Percentiles rank a stretch among this genome's conserved stretches.
Conservation (phyloP, 1,140 invertebrate genomes). For the Ganaspis sp. region DNA sequence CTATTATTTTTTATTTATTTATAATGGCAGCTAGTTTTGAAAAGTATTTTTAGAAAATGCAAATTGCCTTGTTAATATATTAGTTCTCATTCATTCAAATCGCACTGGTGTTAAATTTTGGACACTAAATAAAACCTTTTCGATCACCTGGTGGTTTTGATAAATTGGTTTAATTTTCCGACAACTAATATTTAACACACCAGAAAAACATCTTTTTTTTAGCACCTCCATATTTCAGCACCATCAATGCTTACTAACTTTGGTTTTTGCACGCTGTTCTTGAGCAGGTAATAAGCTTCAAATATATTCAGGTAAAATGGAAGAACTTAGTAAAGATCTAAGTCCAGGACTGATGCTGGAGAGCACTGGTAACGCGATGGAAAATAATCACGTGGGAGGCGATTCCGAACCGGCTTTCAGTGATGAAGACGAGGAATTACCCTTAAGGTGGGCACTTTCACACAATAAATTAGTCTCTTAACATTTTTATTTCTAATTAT, state of each 20-base stretch:
- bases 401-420: conserved; percentile 85
- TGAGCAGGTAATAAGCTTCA: conserved; percentile 73
- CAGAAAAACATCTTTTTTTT: conserved; percentile 17
- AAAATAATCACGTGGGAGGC: conserved; percentile 77
- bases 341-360: conserved; percentile 73
- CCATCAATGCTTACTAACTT: conserved; percentile 69
- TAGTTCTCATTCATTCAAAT: background rate
- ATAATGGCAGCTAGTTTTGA: conserved; percentile 4
- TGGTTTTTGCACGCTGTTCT: conserved; percentile 67
- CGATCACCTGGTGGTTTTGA: background rate
- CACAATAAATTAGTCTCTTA: background rate
- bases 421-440: conserved; percentile 85
- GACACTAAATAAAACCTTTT: background rate
- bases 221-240: conserved; percentile 51
- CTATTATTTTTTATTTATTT: background rate
- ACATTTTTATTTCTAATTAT: background rate
- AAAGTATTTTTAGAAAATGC: background rate
- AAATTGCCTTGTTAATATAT: background rate
- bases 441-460: conserved; percentile 61
- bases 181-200: conserved; percentile 6
- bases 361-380: conserved; percentile 59
- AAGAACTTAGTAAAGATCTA: conserved; percentile 78
- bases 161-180: background rate
- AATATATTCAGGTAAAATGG: conserved; percentile 76
- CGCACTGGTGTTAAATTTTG: background rate